Percentiles rank a stretch among this genome's conserved stretches.
Conservation (phyloP, 2,113 vertebrate genomes). For the Carassius carassius region DNA sequence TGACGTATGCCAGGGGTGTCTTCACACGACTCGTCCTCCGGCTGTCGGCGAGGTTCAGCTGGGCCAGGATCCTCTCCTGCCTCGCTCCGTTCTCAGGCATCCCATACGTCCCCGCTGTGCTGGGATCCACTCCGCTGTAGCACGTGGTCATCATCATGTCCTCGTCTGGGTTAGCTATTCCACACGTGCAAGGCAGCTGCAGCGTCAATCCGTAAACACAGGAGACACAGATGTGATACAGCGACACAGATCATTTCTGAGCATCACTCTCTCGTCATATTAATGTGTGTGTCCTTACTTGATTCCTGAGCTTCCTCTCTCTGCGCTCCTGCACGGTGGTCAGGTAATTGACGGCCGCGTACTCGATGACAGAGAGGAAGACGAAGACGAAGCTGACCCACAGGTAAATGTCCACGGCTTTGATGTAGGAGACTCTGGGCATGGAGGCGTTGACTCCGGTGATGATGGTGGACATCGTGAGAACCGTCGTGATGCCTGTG, state of each 20-base stretch:
- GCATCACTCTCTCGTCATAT: background rate
- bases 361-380: constrained; percentile 96
- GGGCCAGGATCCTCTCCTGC: constrained; percentile 87
- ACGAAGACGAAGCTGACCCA: constrained; percentile 99
- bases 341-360: constrained; percentile 84
- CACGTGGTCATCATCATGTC: constrained; percentile 83
- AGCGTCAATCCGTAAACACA: background rate
- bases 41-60: constrained; percentile 82
- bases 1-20: constrained; percentile 82
- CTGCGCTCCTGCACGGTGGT: constrained; percentile 80
- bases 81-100: constrained; percentile 83
- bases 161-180: constrained; percentile 80
- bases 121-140: constrained; percentile 86
- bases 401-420: constrained; percentile 96
- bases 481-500: constrained; percentile 82
- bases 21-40: constrained; percentile 81
- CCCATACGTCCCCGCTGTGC: constrained; percentile 80
- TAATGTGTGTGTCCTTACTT: constrained; percentile 64
- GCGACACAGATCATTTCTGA: too few species aligned
- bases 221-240: background rate
- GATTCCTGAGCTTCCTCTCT: constrained; percentile 79
- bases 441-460: constrained; percentile 97
- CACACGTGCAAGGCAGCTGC: constrained; percentile 88
- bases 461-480: constrained; percentile 86
- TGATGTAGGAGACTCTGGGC: constrained; percentile 97